Percentiles rank a stretch among this genome's conserved stretches.
Conservation (phyloP, 1,140 invertebrate species). For the Drosophila varians region DNA sequence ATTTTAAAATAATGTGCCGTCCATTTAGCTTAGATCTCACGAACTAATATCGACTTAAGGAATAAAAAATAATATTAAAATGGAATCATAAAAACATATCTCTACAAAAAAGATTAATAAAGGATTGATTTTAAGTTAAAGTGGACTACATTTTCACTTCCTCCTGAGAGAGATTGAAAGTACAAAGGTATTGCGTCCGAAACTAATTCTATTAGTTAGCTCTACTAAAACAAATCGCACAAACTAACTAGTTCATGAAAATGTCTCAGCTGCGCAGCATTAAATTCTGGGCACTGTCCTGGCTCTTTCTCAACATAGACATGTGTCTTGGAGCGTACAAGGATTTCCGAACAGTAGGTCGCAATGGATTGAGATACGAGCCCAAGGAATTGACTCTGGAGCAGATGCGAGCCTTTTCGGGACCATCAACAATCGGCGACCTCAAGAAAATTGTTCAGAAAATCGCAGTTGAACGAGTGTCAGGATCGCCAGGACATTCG, state of each 20-base stretch:
- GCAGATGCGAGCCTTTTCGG: slow-evolving; percentile 4
- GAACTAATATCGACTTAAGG: not conserved
- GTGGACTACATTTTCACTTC: no score
- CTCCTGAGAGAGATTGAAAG: no score
- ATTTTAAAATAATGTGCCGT: slow-evolving; percentile 2
- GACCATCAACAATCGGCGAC: slow-evolving; percentile 86
- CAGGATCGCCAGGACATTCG: slow-evolving; percentile 87
- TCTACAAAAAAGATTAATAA: no score
- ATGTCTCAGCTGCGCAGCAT: not conserved
- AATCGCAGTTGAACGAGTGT: slow-evolving; percentile 89
- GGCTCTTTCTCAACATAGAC: not conserved
- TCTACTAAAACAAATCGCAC: not conserved
- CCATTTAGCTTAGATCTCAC: not conserved
- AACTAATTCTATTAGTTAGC: not conserved
- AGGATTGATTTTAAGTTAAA: no score
- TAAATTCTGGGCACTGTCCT: not conserved
- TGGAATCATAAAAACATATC: no score
- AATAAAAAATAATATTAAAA: not conserved
- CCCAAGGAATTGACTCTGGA: not conserved
- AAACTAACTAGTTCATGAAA: not conserved
- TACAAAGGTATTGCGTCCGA: no score
- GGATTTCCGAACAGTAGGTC: not conserved
- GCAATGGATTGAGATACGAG: not conserved
- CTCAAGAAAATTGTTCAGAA: slow-evolving; percentile 87
- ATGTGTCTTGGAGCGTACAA: not conserved